A percentile compares a stretch with the other conserved stretches of the same genome.
phyloP scores from a whole-genome alignment of 1,140 invertebrate genomes.

The Drosophila grimshawi region DNA sequence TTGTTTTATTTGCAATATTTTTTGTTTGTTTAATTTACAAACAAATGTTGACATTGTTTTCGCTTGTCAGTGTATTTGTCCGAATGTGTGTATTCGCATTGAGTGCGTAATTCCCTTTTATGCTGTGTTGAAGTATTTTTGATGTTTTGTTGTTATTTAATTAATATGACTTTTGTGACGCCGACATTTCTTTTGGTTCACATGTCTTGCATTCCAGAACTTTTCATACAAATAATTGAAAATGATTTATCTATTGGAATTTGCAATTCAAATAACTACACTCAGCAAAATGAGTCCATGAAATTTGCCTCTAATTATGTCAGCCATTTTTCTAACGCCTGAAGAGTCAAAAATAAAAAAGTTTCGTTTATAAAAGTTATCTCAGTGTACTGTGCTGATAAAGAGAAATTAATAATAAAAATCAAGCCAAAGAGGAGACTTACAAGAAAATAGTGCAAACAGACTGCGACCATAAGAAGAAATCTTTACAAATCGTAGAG shows the following conservation, averaged over 20 bases:
- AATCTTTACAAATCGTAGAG: constrained; percentile 59
- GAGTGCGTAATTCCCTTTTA: constrained; percentile 27
- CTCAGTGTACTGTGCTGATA: neutral
- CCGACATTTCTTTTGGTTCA: neutral
- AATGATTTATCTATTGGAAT: constrained; percentile 17
- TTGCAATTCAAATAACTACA: neutral
- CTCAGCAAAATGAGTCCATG: too few relatives aligned
- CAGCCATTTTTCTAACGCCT: too few relatives aligned
- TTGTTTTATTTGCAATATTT: constrained; percentile 60
- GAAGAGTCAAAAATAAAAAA: too few relatives aligned
- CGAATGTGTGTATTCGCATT: constrained; percentile 9
- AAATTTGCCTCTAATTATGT: too few relatives aligned
- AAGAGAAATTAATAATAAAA: constrained; percentile 48
- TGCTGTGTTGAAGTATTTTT: constrained; percentile 25
- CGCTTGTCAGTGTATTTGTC: constrained; percentile 37
- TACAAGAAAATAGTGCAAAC: neutral
- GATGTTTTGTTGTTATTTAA: constrained; percentile 11
- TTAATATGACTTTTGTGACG: neutral
- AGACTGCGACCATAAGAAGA: constrained; percentile 9
- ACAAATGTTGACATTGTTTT: constrained; percentile 41
- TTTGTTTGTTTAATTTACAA: constrained; percentile 55
- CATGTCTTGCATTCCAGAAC: constrained; percentile 1
- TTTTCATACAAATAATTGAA: constrained; percentile 32
- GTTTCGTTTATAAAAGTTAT: too few relatives aligned
- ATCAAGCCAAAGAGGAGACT: neutral